A percentile compares a stretch with the other conserved stretches of the same genome.
Conservation (phyloP, 2,888 invertebrate species). For the Hedychridium roseum region DNA sequence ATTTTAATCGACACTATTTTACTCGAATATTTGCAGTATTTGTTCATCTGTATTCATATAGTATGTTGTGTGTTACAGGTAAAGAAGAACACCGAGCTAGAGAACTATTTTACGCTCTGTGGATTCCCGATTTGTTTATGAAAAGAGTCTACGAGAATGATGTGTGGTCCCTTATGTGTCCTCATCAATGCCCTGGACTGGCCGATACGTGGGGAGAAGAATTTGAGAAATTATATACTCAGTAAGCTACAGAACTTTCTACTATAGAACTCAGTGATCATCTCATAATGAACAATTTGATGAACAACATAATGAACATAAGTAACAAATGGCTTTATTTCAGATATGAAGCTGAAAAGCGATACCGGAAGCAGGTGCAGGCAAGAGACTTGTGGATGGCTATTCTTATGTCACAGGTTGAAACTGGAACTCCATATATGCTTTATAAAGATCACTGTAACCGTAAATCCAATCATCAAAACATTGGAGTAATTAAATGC, state of each 20-base stretch:
- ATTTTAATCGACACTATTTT: background rate
- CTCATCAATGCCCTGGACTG: slow-evolving; percentile 89
- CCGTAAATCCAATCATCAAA: slow-evolving; percentile 96
- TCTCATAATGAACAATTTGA: too few relatives aligned
- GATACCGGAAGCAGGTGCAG: slow-evolving; percentile 73
- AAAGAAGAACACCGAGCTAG: slow-evolving; percentile 94
- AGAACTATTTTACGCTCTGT: slow-evolving; percentile 95
- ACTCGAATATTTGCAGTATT: background rate
- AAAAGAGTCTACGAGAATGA: slow-evolving; percentile 84
- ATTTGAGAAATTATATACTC: slow-evolving; percentile 86
- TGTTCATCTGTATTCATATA: background rate
- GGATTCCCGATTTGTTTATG: slow-evolving; percentile 99
- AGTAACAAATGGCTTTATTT: slow-evolving; percentile 12
- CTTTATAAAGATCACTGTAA: slow-evolving; percentile 96
- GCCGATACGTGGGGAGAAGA: slow-evolving; percentile 94
- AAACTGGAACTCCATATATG: slow-evolving; percentile 99
- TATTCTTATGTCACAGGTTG: slow-evolving; percentile 93
- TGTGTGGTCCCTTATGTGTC: slow-evolving; percentile 97
- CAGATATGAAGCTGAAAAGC: slow-evolving; percentile 83
- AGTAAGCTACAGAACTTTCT: slow-evolving; percentile 66
- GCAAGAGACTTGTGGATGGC: slow-evolving; percentile 94
- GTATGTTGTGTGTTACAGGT: slow-evolving; percentile 57
- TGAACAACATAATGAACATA: too few relatives aligned
- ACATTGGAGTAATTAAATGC: slow-evolving; percentile 97
- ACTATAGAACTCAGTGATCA: too few relatives aligned